Percentiles rank a stretch among this genome's conserved stretches.
phyloP scores from a whole-genome alignment of 2,113 vertebrate genomes.

The Carassius gibelio region DNA sequence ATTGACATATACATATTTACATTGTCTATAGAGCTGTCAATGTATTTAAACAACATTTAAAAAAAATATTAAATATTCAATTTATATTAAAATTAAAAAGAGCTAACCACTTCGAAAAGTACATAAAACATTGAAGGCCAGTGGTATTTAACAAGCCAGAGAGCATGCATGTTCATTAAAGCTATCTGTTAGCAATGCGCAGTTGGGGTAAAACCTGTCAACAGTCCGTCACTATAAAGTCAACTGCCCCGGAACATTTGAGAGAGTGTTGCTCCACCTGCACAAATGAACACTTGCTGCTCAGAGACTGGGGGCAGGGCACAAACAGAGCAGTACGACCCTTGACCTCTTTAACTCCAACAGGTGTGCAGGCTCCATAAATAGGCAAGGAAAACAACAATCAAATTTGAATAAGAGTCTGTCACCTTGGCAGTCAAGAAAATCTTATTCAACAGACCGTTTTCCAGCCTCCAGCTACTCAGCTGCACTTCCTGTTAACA shows the following conservation, averaged over 20 bases:
- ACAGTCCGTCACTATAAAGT: conserved; percentile 2
- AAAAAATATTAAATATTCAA: not conserved
- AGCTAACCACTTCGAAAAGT: not conserved
- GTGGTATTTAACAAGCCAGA: not conserved
- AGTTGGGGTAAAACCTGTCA: not conserved
- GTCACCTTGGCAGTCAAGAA: not conserved
- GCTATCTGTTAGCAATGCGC: not conserved
- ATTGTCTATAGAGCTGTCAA: not conserved
- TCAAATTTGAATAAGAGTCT: conserved; percentile 1
- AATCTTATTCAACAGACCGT: not conserved
- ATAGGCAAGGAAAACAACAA: conserved; percentile 37
- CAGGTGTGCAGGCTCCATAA: conserved; percentile 54
- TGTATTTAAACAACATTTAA: not conserved
- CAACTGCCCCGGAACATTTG: not conserved
- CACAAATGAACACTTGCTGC: not conserved
- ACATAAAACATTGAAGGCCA: not conserved
- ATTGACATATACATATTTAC: not conserved
- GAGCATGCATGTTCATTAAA: not conserved
- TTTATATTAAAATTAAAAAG: not conserved
- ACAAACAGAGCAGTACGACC: conserved; percentile 32
- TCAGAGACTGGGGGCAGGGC: not conserved
- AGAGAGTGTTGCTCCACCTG: conserved; percentile 35
- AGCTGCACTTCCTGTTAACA: conserved; percentile 36
- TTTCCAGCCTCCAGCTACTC: conserved; percentile 25
- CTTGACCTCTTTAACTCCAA: conserved; percentile 51